These are phyloP conservation scores for Orthosia incerta DNA, from an alignment of 2,888 invertebrate species.

Conservation along the genomic window DNA sequence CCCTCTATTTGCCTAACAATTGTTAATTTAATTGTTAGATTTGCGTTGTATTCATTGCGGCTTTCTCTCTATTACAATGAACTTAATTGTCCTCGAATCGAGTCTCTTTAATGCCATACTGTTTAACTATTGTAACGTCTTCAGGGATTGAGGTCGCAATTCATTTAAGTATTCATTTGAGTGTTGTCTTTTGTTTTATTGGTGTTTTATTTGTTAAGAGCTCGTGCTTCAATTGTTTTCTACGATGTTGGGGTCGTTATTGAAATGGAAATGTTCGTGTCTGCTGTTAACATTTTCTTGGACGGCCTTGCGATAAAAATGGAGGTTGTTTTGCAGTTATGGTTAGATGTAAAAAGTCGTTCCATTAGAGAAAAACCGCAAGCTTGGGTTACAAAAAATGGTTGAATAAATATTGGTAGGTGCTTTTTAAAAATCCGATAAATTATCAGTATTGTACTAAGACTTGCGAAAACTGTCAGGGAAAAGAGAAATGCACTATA, in stretches of 20 bases:
- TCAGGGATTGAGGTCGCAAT: slow-evolving; percentile 36
- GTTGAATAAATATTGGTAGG: background rate
- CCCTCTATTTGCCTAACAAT: slow-evolving; percentile 54
- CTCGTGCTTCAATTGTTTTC: slow-evolving; percentile 32
- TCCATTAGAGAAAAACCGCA: background rate
- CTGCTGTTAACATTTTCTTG: slow-evolving; percentile 5
- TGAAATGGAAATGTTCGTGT: slow-evolving; percentile 14
- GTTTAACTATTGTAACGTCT: slow-evolving; percentile 57
- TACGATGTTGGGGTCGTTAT: slow-evolving; percentile 14
- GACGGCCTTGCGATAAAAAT: slow-evolving; percentile 18
- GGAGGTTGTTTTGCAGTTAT: background rate
- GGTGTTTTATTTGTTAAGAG: slow-evolving; percentile 42
- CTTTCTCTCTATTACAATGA: slow-evolving; percentile 52
- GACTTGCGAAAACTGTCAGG: too few species aligned
- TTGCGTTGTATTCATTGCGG: slow-evolving; percentile 62
- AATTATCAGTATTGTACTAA: too few species aligned
- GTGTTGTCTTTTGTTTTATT: slow-evolving; percentile 51
- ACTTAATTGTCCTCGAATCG: slow-evolving; percentile 56
- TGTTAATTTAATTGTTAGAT: slow-evolving; percentile 63
- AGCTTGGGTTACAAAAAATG: too few species aligned
- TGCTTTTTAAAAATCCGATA: too few species aligned
- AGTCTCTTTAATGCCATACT: slow-evolving; percentile 37
- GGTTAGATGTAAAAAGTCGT: background rate
- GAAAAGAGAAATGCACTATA: too few species aligned
- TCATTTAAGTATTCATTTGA: slow-evolving; percentile 47